Evolutionary conservation across 2,113 vertebrate genomes (phyloP).

Genomic region (Promerops cafer): DNA sequence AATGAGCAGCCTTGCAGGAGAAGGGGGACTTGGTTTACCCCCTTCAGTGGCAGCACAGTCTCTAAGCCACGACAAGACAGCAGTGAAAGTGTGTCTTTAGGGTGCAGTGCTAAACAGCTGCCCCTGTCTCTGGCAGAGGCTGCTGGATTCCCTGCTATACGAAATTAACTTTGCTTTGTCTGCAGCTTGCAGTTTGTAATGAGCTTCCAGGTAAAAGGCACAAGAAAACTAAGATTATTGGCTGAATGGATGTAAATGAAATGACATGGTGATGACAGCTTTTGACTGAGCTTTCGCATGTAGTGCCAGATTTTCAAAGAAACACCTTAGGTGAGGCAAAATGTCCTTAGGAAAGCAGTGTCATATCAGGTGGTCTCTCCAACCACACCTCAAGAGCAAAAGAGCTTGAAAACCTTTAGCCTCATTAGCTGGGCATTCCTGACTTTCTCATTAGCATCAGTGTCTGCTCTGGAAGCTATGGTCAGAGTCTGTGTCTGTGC

Average conservation of each 20-base stretch:
- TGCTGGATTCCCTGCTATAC: background rate
- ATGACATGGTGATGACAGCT: background rate
- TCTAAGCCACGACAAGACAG: background rate
- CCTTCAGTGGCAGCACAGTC: background rate
- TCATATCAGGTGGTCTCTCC: background rate
- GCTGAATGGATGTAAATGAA: background rate
- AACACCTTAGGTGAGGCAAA: background rate
- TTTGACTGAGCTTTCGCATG: background rate
- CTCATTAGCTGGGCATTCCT: background rate
- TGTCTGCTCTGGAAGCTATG: background rate
- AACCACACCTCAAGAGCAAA: background rate
- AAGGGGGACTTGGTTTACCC: background rate
- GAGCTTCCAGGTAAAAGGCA: background rate
- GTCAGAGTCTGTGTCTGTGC: background rate
- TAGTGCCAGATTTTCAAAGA: background rate
- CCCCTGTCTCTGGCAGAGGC: background rate
- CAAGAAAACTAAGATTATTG: background rate
- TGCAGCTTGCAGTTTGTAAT: background rate
- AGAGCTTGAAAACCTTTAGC: background rate
- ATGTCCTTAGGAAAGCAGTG: background rate
- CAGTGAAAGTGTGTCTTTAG: background rate
- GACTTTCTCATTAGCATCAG: background rate
- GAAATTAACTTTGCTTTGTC: background rate
- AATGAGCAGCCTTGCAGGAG: background rate
- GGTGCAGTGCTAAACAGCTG: background rate